These are phyloP conservation scores for Pterocles gutturalis DNA, from an alignment of 2,113 vertebrate species.

Conservation along the genomic window DNA sequence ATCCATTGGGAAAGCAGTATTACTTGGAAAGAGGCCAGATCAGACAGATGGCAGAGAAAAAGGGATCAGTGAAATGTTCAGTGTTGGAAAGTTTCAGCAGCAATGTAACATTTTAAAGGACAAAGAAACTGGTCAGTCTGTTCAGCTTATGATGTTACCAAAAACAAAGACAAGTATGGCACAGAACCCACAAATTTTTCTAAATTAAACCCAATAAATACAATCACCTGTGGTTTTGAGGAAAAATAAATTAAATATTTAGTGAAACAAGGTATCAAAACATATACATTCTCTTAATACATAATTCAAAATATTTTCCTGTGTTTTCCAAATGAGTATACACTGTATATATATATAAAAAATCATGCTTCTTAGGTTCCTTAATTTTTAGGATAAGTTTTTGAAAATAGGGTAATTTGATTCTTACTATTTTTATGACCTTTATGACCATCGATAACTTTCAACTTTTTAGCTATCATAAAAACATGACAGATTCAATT, in stretches of 20 bases:
- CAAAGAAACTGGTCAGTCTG: conserved; percentile 78
- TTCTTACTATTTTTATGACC: conserved; percentile 74
- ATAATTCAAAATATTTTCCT: neutral
- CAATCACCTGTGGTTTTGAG: neutral
- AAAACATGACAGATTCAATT: neutral
- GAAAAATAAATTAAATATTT: neutral
- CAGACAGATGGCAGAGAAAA: conserved; percentile 89
- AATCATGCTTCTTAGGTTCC: conserved; percentile 35
- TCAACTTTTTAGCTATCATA: conserved; percentile 65
- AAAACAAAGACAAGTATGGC: neutral
- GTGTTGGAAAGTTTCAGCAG: conserved; percentile 75
- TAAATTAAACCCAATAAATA: neutral
- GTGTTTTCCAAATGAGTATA: neutral
- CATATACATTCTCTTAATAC: neutral
- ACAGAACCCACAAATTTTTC: neutral
- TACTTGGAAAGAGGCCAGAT: conserved; percentile 87
- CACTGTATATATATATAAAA: neutral
- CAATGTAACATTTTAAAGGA: conserved; percentile 73
- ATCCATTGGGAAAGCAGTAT: conserved; percentile 79
- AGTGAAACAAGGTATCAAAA: neutral
- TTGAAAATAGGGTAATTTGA: conserved; percentile 76
- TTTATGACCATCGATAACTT: conserved; percentile 71
- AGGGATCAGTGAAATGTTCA: conserved; percentile 79
- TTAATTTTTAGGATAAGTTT: conserved; percentile 69
- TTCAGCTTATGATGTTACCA: conserved; percentile 76